Conservation (phyloP, 2,888 invertebrate genomes). For the Ennomos fuscantarius region DNA sequence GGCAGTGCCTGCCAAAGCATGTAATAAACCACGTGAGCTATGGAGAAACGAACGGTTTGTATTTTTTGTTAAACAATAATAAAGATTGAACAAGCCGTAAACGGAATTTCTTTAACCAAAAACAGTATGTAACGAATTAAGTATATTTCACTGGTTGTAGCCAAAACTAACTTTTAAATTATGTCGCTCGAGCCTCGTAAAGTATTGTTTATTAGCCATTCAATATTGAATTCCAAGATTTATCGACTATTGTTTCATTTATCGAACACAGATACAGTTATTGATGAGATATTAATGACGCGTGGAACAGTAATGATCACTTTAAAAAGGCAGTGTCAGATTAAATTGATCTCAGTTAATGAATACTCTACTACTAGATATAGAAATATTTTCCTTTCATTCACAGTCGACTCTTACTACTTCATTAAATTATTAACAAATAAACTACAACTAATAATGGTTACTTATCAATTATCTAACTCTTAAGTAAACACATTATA, state of each 20-base stretch:
- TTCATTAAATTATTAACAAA: constrained; percentile 1
- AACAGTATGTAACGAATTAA: constrained; percentile 58
- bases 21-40: constrained; percentile 48
- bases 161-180: constrained; percentile 54
- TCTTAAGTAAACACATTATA: constrained; percentile 5
- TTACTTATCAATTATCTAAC: too few species aligned
- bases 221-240: constrained; percentile 47
- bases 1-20: constrained; percentile 45
- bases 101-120: constrained; percentile 52
- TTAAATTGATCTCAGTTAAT: too few species aligned
- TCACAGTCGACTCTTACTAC: not conserved
- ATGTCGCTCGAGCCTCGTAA: constrained; percentile 43
- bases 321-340: too few species aligned
- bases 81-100: constrained; percentile 53
- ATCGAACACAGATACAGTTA: constrained; percentile 39
- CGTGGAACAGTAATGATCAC: constrained; percentile 5
- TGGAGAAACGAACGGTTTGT: constrained; percentile 55
- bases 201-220: constrained; percentile 51
- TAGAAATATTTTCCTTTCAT: too few species aligned
- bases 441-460: constrained; percentile 7
- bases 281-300: constrained; percentile 35
- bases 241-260: constrained; percentile 59
- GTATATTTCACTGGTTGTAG: constrained; percentile 43
- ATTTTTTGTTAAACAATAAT: constrained; percentile 59
- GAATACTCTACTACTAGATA: too few species aligned